Conservation (phyloP, 2,888 invertebrate species). For the Caenorhabditis virilis region DNA sequence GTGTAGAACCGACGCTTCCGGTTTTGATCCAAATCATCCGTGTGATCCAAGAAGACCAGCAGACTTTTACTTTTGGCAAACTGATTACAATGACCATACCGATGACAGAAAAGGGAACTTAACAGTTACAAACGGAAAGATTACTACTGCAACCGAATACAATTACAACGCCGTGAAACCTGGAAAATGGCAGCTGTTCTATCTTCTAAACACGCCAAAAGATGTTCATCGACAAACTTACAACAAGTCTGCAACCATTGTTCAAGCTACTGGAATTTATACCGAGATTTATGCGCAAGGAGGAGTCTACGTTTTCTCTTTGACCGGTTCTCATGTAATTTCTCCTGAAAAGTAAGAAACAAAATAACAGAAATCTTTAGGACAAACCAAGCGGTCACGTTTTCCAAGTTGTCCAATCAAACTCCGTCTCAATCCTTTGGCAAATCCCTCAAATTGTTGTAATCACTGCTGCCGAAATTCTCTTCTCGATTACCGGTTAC, state of each 20-base stretch:
- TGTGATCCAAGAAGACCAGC: slow-evolving; percentile 57
- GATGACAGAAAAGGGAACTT: slow-evolving; percentile 31
- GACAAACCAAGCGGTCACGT: slow-evolving; percentile 10
- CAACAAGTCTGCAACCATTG: slow-evolving; percentile 24
- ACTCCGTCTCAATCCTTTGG: slow-evolving; percentile 69
- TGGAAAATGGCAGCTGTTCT: slow-evolving; percentile 63
- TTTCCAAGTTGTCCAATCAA: slow-evolving; percentile 45
- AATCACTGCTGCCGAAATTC: slow-evolving; percentile 71
- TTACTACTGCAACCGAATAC: slow-evolving; percentile 23
- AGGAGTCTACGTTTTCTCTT: slow-evolving; percentile 54
- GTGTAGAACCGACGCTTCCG: slow-evolving; percentile 44
- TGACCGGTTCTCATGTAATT: slow-evolving; percentile 37
- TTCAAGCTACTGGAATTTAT: slow-evolving; percentile 8
- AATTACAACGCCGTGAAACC: slow-evolving; percentile 57
- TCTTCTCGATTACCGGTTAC: slow-evolving; percentile 72
- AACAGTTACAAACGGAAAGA: background rate
- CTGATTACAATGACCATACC: slow-evolving; percentile 30
- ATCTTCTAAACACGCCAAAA: slow-evolving; percentile 51
- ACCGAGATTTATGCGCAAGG: slow-evolving; percentile 49
- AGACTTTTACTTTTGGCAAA: slow-evolving; percentile 63
- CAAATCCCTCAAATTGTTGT: slow-evolving; percentile 71
- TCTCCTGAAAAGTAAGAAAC: background rate
- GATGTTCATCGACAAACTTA: slow-evolving; percentile 46
- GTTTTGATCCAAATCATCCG: slow-evolving; percentile 20
- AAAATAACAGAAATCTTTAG: background rate